These are phyloP conservation scores for Lanius ludovicianus DNA, from an alignment of 2,113 vertebrate genomes.

Conservation along the genomic window DNA sequence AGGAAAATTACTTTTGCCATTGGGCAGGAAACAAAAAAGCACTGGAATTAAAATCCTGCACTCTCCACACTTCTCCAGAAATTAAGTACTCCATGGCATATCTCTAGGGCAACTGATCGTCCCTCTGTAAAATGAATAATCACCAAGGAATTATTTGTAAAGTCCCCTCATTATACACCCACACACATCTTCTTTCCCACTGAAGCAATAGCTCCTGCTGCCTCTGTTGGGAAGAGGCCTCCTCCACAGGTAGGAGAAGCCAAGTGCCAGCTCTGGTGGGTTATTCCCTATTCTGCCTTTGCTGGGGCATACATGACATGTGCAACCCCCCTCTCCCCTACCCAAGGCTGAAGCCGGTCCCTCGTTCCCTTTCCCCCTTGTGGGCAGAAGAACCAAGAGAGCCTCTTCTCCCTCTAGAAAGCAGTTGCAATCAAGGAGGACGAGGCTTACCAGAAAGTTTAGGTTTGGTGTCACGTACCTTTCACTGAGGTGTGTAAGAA, in stretches of 20 bases:
- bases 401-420: background rate
- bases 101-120: background rate
- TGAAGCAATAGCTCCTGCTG: background rate
- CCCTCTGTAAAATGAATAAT: constrained; percentile 28
- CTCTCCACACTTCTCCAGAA: background rate
- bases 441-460: background rate
- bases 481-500: background rate
- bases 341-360: background rate
- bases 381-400: background rate
- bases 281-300: background rate
- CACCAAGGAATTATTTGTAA: constrained; percentile 15
- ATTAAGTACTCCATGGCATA: background rate
- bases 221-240: constrained; percentile 22
- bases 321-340: background rate
- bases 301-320: accelerated
- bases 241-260: background rate
- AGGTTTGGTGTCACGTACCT: background rate
- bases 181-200: background rate
- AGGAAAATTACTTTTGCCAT: background rate
- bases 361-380: accelerated
- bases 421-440: background rate
- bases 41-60: background rate
- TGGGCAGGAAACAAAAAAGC: background rate
- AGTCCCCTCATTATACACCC: constrained; percentile 35
- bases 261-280: background rate